Conservation (phyloP, 2,113 vertebrate genomes). For the Tauraco erythrolophus region DNA sequence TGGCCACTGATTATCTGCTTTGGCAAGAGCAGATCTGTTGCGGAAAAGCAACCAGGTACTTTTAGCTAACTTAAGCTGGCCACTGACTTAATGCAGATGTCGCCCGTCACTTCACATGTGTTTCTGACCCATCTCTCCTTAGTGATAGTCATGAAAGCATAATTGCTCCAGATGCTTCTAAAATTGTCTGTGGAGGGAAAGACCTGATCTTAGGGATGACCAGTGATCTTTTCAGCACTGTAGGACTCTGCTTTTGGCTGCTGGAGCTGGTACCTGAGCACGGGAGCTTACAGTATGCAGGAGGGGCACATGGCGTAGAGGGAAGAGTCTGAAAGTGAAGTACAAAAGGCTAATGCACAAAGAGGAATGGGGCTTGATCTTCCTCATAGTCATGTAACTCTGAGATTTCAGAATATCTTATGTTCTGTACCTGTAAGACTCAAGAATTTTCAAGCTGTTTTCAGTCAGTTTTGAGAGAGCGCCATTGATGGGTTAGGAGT, state of each 20-base stretch:
- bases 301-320: neutral
- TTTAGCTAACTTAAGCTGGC: neutral
- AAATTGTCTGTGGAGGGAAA: neutral
- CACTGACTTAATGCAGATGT: neutral
- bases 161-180: constrained; percentile 3
- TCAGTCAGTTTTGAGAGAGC: neutral
- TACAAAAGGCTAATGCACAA: neutral
- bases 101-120: neutral
- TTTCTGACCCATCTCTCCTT: neutral
- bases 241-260: neutral
- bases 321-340: neutral
- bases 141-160: neutral
- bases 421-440: neutral
- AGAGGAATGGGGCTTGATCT: neutral
- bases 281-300: neutral
- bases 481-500: neutral
- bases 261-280: neutral
- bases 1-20: neutral
- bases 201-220: neutral
- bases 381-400: neutral
- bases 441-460: neutral
- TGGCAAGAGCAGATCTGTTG: neutral
- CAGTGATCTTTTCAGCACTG: neutral
- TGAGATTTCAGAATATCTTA: neutral
- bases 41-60: neutral